These are phyloP conservation scores for Petaurus breviceps DNA, from an alignment of 2,113 vertebrate genomes.

Conservation along the genomic window DNA sequence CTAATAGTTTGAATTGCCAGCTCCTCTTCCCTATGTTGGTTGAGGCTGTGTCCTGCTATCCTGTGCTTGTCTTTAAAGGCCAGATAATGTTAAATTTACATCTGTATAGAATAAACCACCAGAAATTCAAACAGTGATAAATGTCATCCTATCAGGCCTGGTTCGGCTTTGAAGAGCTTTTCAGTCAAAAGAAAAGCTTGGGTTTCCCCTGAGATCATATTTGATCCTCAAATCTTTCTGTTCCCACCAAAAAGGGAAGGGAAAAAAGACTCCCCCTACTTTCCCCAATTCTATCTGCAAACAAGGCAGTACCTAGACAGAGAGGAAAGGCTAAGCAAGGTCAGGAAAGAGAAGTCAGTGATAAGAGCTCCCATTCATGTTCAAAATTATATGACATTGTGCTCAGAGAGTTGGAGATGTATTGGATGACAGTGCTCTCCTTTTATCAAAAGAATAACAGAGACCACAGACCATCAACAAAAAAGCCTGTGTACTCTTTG, in stretches of 20 bases:
- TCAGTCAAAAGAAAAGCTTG: conserved; percentile 61
- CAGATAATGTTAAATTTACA: conserved; percentile 78
- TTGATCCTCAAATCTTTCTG: conserved; percentile 51
- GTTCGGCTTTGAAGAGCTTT: conserved; percentile 48
- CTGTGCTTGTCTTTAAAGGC: conserved; percentile 61
- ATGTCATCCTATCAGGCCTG: conserved; percentile 50
- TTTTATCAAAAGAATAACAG: conserved; percentile 42
- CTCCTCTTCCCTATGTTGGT: conserved; percentile 46
- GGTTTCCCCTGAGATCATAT: conserved; percentile 56
- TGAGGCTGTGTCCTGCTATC: conserved; percentile 43
- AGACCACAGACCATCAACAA: neutral
- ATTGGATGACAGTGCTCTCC: conserved; percentile 4
- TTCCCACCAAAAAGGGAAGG: conserved; percentile 9
- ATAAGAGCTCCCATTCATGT: conserved; percentile 58
- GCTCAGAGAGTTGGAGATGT: neutral
- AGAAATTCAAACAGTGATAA: conserved; percentile 67
- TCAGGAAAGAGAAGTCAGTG: conserved; percentile 19
- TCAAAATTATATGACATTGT: conserved; percentile 51
- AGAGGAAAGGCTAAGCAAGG: neutral
- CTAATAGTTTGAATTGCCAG: conserved; percentile 8
- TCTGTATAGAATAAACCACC: conserved; percentile 64
- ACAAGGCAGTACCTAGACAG: neutral
- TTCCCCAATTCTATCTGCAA: conserved; percentile 47
- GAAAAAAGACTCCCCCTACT: conserved; percentile 7
- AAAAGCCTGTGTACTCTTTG: neutral